Evolutionary conservation across 2,797 vertebrate genomes (phyloP).

Genomic region (Natrix natrix): DNA sequence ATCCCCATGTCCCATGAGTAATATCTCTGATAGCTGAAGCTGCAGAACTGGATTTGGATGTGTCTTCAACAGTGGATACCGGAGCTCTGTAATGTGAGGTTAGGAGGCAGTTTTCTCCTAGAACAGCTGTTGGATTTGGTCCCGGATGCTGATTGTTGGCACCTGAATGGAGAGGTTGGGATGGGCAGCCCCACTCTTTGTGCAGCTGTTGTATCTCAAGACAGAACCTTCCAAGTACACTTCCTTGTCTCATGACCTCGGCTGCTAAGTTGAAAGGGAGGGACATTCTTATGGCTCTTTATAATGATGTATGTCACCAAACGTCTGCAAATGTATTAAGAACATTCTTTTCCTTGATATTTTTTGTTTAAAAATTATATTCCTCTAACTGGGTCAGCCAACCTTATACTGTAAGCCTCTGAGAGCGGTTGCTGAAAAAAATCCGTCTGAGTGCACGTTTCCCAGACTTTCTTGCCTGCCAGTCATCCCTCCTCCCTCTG

Average conservation of each 20-base stretch:
- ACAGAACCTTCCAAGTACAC: not conserved
- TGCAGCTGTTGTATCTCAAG: not conserved
- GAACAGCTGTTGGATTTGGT: not conserved
- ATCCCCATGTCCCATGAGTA: not conserved
- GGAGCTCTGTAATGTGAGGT: not conserved
- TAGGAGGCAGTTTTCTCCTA: not conserved
- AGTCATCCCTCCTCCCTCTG: accelerated
- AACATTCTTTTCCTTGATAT: conserved; percentile 51
- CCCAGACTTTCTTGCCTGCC: conserved; percentile 27
- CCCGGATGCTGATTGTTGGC: not conserved
- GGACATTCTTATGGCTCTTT: not conserved
- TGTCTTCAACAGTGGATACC: not conserved
- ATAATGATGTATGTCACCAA: not conserved
- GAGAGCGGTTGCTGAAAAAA: conserved; percentile 57
- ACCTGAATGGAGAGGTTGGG: not conserved
- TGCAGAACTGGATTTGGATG: not conserved
- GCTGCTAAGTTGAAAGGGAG: not conserved
- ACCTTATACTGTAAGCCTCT: conserved; percentile 11
- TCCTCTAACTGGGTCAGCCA: conserved; percentile 46
- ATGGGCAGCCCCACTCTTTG: not conserved
- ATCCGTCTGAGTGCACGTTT: conserved; percentile 62
- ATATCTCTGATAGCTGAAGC: not conserved
- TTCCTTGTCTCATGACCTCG: not conserved
- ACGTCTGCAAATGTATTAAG: conserved; percentile 5
- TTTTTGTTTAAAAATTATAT: conserved; percentile 41